These are phyloP conservation scores for Probosciger aterrimus DNA, from an alignment of 2,113 vertebrate genomes.

Conservation along the genomic window DNA sequence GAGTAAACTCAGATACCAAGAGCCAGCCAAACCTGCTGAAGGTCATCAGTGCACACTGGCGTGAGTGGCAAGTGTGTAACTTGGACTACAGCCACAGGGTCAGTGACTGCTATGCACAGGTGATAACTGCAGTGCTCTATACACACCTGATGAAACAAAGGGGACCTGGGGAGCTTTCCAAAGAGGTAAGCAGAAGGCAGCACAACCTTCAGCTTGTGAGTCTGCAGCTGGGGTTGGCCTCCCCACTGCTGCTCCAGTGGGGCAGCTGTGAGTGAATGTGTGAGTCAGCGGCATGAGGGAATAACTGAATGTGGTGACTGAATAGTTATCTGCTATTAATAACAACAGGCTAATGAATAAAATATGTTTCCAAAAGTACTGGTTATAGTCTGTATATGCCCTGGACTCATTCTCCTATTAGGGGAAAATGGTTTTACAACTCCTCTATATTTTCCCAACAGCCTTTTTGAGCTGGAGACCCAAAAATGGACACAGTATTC, in stretches of 20 bases:
- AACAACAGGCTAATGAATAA: neutral
- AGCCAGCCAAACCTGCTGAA: neutral
- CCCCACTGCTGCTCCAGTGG: neutral
- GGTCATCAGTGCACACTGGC: rapidly evolving
- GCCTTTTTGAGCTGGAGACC: neutral
- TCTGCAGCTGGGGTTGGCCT: neutral
- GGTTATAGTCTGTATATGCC: neutral
- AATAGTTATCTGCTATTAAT: neutral
- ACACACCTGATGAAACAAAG: neutral
- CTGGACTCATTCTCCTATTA: neutral
- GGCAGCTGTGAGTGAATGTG: neutral
- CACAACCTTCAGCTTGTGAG: neutral
- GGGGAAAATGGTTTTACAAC: neutral
- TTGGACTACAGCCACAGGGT: neutral
- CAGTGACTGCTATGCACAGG: too few species aligned
- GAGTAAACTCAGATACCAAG: neutral
- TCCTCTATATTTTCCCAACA: neutral
- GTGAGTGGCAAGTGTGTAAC: neutral
- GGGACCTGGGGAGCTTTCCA: neutral
- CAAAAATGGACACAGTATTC: neutral
- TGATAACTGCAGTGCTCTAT: neutral
- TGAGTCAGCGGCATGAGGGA: neutral
- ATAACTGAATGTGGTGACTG: neutral
- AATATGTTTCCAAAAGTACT: neutral
- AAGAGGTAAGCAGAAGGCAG: neutral